Evolutionary conservation across 2,888 invertebrate genomes (phyloP).

Genomic region (Bruchidius siliquastri): DNA sequence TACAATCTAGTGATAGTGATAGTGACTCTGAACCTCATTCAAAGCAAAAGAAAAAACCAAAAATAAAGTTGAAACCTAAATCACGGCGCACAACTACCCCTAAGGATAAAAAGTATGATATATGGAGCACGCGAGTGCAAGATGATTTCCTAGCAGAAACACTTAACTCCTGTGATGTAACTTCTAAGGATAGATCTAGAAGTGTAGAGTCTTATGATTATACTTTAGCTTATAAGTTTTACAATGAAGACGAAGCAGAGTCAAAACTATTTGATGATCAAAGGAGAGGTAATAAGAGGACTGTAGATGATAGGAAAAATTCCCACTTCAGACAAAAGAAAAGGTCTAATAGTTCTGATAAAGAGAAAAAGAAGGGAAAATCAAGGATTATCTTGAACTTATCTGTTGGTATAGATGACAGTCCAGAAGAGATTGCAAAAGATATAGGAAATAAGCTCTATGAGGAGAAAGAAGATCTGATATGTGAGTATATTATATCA

Average conservation of each 20-base stretch:
- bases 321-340: slow-evolving; percentile 54
- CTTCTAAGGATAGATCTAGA: slow-evolving; percentile 60
- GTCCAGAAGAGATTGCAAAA: slow-evolving; percentile 58
- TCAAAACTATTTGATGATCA: slow-evolving; percentile 1
- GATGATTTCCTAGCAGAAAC: slow-evolving; percentile 77
- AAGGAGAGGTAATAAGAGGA: slow-evolving; percentile 53
- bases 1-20: slow-evolving; percentile 52
- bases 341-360: slow-evolving; percentile 29
- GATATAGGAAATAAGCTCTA: slow-evolving; percentile 70
- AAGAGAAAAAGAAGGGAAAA: slow-evolving; percentile 52
- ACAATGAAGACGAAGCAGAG: slow-evolving; percentile 41
- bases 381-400: slow-evolving; percentile 59
- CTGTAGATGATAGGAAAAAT: slow-evolving; percentile 56
- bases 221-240: slow-evolving; percentile 47
- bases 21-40: slow-evolving; percentile 56
- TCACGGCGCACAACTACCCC: slow-evolving; percentile 33
- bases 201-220: slow-evolving; percentile 76
- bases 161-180: slow-evolving; percentile 73
- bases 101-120: slow-evolving; percentile 68
- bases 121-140: slow-evolving; percentile 69
- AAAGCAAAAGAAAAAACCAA: slow-evolving; percentile 47
- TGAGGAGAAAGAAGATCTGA: slow-evolving; percentile 69
- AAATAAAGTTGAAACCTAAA: slow-evolving; percentile 48
- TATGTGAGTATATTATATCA: slow-evolving; percentile 53
- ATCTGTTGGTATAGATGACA: slow-evolving; percentile 48